Evolutionary conservation across 2,797 vertebrate genomes (phyloP), one percentile per base, ranked within the genome.

Genomic region (Liparis tanakae): DNA sequence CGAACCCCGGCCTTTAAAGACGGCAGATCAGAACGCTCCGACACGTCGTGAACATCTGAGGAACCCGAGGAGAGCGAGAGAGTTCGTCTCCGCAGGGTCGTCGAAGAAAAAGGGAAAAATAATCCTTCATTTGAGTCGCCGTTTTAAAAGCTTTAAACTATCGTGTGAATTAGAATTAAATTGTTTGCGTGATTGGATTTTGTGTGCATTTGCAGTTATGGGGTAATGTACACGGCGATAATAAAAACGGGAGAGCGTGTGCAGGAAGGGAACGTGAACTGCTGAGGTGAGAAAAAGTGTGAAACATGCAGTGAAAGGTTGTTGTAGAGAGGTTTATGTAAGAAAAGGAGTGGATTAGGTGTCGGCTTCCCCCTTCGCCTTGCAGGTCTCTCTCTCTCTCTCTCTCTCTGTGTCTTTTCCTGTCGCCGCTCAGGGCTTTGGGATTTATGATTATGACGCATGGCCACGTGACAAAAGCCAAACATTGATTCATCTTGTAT

Each of bases 21-120:
- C 76, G 81, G 77, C 80, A 85, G 63, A 83, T 86, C 79, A 78
- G 72, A 74, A 76, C 60, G 79, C 65, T 70, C 75, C 12, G 77
- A 83, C 82, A 83, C 70, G 68, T 79, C 69, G 43, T 0, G 20
- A 62, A 79, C 85, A 80, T 85, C 75, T 82, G 14, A 83, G 50
- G 76, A 76, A 81, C 57, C 30, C n/a, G 10, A 62, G 67, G 58
- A 67, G 4, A 71, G 34, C 5, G 6, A 74, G 6, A 74, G 66
- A 67, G 56, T 78, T 81, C 70, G 75, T 76, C 54, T 18, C 61
- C 20, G 54, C 4, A 44, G 17, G 61, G 78, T 10, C 72, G 79
- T 59, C 34, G 63, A 69, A 67, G 4, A 30, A 30, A 30, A 30
- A 2, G n/a, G n/a, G n/a, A n/a, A 30, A 30, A 30, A 30, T 2